A percentile compares a stretch with the other conserved stretches of the same genome.
Evolutionary conservation across 2,113 vertebrate genomes (phyloP).

Genomic region (Pithys albifrons): DNA sequence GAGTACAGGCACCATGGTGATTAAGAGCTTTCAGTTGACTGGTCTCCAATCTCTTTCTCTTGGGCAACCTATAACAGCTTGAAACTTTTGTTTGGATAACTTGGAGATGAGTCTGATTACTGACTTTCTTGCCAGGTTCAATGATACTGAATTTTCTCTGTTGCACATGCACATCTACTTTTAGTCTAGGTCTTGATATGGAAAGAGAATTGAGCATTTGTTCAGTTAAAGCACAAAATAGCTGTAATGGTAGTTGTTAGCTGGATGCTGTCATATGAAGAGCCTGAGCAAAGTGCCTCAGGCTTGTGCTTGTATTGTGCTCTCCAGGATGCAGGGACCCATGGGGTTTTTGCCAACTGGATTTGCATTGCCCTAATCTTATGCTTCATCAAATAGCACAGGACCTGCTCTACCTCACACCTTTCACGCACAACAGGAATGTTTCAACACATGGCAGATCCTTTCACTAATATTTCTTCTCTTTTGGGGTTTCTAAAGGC

Average conservation of each 20-base stretch:
- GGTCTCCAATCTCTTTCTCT: neutral
- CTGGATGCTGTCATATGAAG: neutral
- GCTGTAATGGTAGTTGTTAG: neutral
- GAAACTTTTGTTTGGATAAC: neutral
- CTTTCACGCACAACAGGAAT: neutral
- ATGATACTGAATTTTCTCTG: neutral
- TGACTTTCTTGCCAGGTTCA: neutral
- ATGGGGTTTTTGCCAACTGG: neutral
- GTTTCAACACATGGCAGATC: neutral
- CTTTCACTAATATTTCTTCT: neutral
- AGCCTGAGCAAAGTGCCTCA: neutral
- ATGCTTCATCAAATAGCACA: neutral
- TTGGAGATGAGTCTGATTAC: neutral
- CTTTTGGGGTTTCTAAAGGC: neutral
- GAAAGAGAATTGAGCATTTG: neutral
- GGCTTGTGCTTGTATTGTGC: neutral
- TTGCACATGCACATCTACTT: neutral
- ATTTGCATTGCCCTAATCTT: neutral
- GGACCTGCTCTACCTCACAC: neutral
- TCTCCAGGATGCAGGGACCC: neutral
- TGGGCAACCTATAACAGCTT: neutral
- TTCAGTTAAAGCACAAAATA: neutral
- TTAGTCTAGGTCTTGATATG: neutral
- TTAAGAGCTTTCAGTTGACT: neutral
- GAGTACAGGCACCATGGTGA: neutral